phyloP scores from a whole-genome alignment of 37 sponge, comb jelly and placozoan genomes.

The Eunapius fragilis region DNA sequence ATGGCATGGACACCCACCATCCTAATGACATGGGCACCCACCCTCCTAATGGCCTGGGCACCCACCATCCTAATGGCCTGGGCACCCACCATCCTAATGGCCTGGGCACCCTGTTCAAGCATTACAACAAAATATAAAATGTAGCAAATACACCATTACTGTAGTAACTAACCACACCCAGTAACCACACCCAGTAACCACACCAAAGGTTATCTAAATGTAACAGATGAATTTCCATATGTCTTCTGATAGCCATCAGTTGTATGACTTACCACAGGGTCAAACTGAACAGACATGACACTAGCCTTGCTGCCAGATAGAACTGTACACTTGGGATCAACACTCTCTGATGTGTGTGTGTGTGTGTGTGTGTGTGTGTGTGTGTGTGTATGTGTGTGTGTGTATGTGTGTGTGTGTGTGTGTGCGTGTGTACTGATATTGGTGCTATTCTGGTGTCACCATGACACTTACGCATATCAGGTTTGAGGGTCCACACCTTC shows the following conservation, averaged over 20 bases:
- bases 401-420: neutral
- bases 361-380: neutral
- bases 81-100: no score
- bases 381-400: neutral
- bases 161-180: no score
- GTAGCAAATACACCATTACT: no score
- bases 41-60: no score
- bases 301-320: constrained; percentile 80
- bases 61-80: no score
- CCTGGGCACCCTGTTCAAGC: no score
- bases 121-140: no score
- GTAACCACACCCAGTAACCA: no score
- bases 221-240: no score
- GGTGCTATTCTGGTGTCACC: neutral
- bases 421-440: neutral
- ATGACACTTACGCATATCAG: constrained; percentile 15
- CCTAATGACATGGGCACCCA: no score
- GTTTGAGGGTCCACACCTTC: constrained; percentile 79
- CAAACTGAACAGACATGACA: constrained; percentile 91
- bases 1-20: no score
- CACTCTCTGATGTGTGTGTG: constrained; percentile 43
- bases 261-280: constrained; percentile 59
- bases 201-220: no score
- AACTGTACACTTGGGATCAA: constrained; percentile 36
- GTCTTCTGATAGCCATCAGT: neutral